Base-by-base conservation (phyloP, 2,113 vertebrate genomes). In the Sardina pilchardus region DNA sequence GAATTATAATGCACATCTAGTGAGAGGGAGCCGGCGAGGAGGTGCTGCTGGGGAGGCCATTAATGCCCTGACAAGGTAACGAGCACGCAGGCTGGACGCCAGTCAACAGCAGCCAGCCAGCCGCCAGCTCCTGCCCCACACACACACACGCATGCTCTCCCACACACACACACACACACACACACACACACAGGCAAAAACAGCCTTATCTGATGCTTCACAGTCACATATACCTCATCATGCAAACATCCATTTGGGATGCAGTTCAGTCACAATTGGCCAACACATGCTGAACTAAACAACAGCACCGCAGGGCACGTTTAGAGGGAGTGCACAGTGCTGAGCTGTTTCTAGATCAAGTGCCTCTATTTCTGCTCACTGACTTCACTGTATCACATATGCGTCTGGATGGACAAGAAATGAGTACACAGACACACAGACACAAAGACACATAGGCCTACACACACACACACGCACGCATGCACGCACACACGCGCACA, bases 1-100 rank as follows among this genome's bases (percentile, higher is more conserved):
- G 34, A 87, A 88, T 87, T 87, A 88, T 86, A 88, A 83, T 44
- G 67, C 36, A 87, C 78, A 75, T 71, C 67, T 86, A 42, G 36
- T 67, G 34, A 78, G 83, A 30, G 67, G 34, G 75, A 50, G 47
- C 24, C n/a, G 21, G 78, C n/a, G 10, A 34, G 50, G 30, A 17
- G 12, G 71, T 30, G 67, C 53, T 71, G 19, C 3, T 24, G 3
- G 34, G 45, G 36, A 47, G 26, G 53, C 53, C 82, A 82, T 82
- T 87, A 63, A 82, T 82, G 80, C 44, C 39, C 36, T 84, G 86
- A 87, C 78, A 87, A 87, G 81, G 81, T 48, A 83, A 71, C 10
- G 80, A 75, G 86, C 39, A 83, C 8, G 59, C 21, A 59, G 45
- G 48, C 43, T 78, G 88, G 63, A 86, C 45, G 80, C 19, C 81